Conservation (phyloP, 1,140 invertebrate genomes). For the Wasmannia auropunctata region DNA sequence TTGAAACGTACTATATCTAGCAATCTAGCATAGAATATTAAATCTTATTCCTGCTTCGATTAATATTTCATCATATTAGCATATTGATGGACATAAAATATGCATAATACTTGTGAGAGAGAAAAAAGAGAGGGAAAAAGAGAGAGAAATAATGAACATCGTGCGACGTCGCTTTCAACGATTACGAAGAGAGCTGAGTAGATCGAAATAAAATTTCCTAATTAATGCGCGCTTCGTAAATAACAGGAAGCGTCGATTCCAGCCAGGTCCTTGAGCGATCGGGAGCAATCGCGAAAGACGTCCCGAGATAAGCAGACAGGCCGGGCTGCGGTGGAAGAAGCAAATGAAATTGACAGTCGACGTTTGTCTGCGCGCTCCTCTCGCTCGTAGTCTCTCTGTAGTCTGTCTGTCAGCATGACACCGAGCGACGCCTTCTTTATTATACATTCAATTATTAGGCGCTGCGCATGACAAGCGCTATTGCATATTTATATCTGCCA, state of each 20-base stretch:
- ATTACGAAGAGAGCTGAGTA: background rate
- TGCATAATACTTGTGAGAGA: slow-evolving; percentile 2
- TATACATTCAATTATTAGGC: slow-evolving; percentile 85
- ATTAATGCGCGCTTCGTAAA: slow-evolving; percentile 28
- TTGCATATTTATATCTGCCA: slow-evolving; percentile 84
- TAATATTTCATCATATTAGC: slow-evolving; percentile 21
- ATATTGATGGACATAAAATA: slow-evolving; percentile 21
- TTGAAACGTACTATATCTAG: background rate
- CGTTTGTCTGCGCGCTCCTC: slow-evolving; percentile 76
- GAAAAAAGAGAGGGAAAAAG: background rate
- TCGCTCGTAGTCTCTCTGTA: slow-evolving; percentile 70
- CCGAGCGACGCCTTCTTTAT: slow-evolving; percentile 84
- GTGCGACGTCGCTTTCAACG: background rate
- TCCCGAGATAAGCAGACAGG: slow-evolving; percentile 60
- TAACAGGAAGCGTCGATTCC: slow-evolving; percentile 49
- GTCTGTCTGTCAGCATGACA: slow-evolving; percentile 81
- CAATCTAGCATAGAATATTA: background rate
- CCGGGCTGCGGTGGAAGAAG: slow-evolving; percentile 62
- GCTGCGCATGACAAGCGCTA: slow-evolving; percentile 83
- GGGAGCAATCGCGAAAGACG: slow-evolving; percentile 56
- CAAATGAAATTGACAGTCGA: slow-evolving; percentile 82
- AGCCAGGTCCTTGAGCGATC: slow-evolving; percentile 9
- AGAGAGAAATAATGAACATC: background rate
- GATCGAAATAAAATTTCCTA: slow-evolving; percentile 23
- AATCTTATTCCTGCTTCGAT: background rate